Percentiles rank a stretch among this genome's conserved stretches.
These are phyloP conservation scores for Thera obeliscata DNA, from an alignment of 2,888 invertebrate species.

Conservation along the genomic window DNA sequence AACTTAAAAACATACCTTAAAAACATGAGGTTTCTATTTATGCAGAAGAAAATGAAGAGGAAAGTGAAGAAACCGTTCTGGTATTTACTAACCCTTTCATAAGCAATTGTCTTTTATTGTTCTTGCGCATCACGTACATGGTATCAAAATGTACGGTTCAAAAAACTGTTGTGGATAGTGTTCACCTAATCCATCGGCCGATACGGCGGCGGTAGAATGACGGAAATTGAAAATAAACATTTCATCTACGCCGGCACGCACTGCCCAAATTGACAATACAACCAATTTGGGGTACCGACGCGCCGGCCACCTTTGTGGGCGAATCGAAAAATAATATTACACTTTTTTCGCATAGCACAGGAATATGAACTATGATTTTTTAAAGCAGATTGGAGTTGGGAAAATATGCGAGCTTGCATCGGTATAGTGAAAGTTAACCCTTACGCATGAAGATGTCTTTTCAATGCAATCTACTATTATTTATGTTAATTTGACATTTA, in stretches of 20 bases:
- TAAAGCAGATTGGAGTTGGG: constrained; percentile 29
- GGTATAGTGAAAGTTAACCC: too few relatives aligned
- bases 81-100: too few relatives aligned
- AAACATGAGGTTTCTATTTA: too few relatives aligned
- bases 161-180: constrained; percentile 50
- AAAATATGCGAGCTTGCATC: constrained; percentile 1
- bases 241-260: constrained; percentile 82
- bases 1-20: too few relatives aligned
- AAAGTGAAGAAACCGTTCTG: too few relatives aligned
- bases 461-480: too few relatives aligned
- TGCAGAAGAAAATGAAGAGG: too few relatives aligned
- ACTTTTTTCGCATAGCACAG: constrained; percentile 67
- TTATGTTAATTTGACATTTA: too few relatives aligned
- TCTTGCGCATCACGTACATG: neutral
- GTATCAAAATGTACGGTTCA: constrained; percentile 7
- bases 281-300: constrained; percentile 78
- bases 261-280: constrained; percentile 85
- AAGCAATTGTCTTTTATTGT: too few relatives aligned
- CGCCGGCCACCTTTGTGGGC: constrained; percentile 81
- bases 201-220: constrained; percentile 67
- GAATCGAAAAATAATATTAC: constrained; percentile 85
- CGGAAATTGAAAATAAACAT: constrained; percentile 85
- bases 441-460: too few relatives aligned
- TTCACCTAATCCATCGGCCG: constrained; percentile 71
- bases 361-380: constrained; percentile 76